Evolutionary conservation across 2,797 vertebrate genomes (phyloP).

Genomic region (Phrynocephalus forsythii): DNA sequence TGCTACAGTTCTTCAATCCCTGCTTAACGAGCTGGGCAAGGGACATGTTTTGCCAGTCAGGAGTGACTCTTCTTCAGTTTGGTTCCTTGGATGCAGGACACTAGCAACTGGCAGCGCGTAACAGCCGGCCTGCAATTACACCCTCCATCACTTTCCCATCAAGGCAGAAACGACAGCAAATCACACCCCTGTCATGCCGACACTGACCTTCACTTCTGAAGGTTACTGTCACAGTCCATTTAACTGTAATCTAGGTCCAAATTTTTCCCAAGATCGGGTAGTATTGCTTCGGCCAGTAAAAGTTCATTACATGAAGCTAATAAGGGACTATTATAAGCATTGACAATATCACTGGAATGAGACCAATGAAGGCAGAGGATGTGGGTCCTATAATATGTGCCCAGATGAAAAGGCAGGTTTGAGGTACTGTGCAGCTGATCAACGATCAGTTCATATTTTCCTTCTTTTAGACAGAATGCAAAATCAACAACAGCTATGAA

Average conservation of each 20-base stretch:
- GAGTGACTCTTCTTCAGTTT: background rate
- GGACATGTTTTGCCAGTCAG: background rate
- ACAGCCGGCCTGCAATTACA: conserved; percentile 62
- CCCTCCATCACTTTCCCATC: conserved; percentile 70
- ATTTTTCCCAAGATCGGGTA: conserved; percentile 26
- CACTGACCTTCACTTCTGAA: conserved; percentile 64
- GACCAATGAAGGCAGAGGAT: background rate
- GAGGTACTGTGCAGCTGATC: background rate
- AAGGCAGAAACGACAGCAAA: conserved; percentile 69
- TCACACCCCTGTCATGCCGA: conserved; percentile 42
- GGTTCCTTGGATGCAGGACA: conserved; percentile 35
- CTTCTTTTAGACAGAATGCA: background rate
- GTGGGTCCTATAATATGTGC: background rate
- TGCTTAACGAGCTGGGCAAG: background rate
- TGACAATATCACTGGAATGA: background rate
- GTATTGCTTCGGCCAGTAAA: conserved; percentile 23
- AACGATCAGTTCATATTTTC: background rate
- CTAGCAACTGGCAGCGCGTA: conserved; percentile 12
- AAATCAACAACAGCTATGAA: too few relatives aligned
- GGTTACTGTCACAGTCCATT: conserved; percentile 46
- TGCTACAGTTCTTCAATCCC: background rate
- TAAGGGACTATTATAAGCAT: background rate
- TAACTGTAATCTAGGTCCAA: conserved; percentile 53
- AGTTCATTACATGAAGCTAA: fast-evolving
- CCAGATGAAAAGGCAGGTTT: background rate